Evolutionary conservation across 2,888 invertebrate species (phyloP).

Genomic region (Branchellion lobata): DNA sequence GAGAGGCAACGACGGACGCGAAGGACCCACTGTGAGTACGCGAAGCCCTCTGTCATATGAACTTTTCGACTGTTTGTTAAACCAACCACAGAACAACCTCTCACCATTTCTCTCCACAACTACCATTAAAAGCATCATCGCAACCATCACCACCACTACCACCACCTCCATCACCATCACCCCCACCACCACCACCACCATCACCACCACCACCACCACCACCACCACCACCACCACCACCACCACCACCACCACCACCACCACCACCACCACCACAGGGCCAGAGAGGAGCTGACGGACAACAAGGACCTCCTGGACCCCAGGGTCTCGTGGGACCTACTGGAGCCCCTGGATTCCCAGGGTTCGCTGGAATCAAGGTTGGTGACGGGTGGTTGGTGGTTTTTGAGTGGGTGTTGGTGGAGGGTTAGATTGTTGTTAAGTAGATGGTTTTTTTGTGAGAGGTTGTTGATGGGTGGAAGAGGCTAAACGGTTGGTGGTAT

Average conservation of each 20-base stretch:
- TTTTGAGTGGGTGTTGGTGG: too few relatives aligned
- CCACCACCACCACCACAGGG: slow-evolving; percentile 24
- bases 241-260: not conserved
- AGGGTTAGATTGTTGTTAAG: too few relatives aligned
- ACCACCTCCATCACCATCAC: not conserved
- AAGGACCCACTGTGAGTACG: slow-evolving; percentile 41
- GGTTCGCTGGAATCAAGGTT: slow-evolving; percentile 55
- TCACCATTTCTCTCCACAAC: too few relatives aligned
- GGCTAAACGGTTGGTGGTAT: too few relatives aligned
- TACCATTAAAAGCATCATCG: too few relatives aligned
- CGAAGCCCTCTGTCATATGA: too few relatives aligned
- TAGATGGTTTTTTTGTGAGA: too few relatives aligned
- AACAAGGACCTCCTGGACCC: slow-evolving; percentile 38
- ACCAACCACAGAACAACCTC: too few relatives aligned
- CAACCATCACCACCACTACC: not conserved
- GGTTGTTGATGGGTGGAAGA: too few relatives aligned
- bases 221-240: not conserved
- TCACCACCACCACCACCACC: too few relatives aligned
- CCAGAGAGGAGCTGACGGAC: slow-evolving; percentile 54
- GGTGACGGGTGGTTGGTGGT: too few relatives aligned
- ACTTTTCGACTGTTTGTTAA: too few relatives aligned
- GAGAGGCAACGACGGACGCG: slow-evolving; percentile 43
- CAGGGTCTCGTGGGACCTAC: slow-evolving; percentile 52
- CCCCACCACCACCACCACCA: not conserved
- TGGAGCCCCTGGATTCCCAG: slow-evolving; percentile 57